phyloP scores from a whole-genome alignment of 2,113 vertebrate genomes.

The Acrocephalus arundinaceus region DNA sequence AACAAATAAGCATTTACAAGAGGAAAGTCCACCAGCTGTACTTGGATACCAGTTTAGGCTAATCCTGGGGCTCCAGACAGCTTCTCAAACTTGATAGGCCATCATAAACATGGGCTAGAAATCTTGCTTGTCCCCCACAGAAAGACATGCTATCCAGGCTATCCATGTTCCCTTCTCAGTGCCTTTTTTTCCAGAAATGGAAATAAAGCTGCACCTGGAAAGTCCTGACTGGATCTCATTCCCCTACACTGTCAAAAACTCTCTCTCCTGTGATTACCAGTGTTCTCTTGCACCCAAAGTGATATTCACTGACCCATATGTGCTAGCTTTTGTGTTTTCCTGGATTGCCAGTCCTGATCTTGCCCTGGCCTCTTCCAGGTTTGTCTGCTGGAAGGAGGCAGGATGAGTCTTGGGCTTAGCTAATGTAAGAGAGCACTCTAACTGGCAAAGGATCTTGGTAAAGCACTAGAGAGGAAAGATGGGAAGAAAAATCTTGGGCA shows the following conservation, averaged over 20 bases:
- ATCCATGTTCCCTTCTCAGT: background rate
- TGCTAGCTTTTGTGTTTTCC: background rate
- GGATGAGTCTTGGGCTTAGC: background rate
- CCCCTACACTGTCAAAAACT: background rate
- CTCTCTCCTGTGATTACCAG: background rate
- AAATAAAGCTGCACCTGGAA: background rate
- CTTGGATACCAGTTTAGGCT: background rate
- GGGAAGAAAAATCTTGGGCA: background rate
- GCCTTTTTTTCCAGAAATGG: background rate
- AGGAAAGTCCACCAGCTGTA: background rate
- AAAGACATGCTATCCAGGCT: background rate
- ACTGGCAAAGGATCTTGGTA: background rate
- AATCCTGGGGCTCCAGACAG: background rate
- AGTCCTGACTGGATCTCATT: background rate
- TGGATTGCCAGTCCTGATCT: background rate
- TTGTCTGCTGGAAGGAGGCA: background rate
- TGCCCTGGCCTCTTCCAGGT: background rate
- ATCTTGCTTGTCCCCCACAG: background rate
- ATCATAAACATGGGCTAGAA: background rate
- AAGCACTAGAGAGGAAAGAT: background rate
- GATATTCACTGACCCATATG: background rate
- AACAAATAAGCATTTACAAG: conserved; percentile 12
- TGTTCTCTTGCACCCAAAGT: background rate
- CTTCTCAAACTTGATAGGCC: background rate
- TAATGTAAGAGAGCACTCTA: background rate